Evolutionary conservation across 2,888 invertebrate species (phyloP).

Genomic region (Scaptomyza cyrtandrae): DNA sequence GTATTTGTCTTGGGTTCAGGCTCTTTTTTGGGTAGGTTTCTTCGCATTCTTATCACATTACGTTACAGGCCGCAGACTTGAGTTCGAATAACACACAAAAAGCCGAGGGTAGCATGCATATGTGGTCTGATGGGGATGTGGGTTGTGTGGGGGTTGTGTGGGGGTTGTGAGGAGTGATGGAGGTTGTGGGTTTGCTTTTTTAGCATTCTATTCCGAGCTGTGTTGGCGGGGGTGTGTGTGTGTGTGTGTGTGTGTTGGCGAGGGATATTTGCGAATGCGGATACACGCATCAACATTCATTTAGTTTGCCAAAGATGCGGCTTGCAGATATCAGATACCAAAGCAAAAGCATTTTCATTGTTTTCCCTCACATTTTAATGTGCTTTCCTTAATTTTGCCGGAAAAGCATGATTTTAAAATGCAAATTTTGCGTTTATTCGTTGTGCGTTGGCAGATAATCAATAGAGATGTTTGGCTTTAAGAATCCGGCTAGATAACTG

Average conservation of each 20-base stretch:
- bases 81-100: conserved; percentile 65
- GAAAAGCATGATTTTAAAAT: conserved; percentile 44
- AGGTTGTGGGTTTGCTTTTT: conserved; percentile 2
- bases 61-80: conserved; percentile 77
- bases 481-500: too few species aligned
- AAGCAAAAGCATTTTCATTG: conserved; percentile 33
- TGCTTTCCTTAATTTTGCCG: conserved; percentile 41
- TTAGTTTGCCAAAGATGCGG: conserved; percentile 52
- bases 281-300: conserved; percentile 61
- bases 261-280: conserved; percentile 43
- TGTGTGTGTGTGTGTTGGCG: background rate
- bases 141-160: background rate
- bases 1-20: conserved; percentile 7
- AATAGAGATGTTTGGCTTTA: background rate
- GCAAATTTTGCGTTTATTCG: conserved; percentile 34
- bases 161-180: background rate
- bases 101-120: conserved; percentile 23
- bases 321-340: conserved; percentile 36
- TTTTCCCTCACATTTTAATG: conserved; percentile 44
- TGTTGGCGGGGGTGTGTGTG: background rate
- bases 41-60: conserved; percentile 75
- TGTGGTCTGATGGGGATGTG: background rate
- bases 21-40: conserved; percentile 7
- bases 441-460: conserved; percentile 25
- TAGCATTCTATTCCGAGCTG: background rate